phyloP scores from a whole-genome alignment of 92 coral and sea anemone genomes.

The Palythoa caribaeorum region DNA sequence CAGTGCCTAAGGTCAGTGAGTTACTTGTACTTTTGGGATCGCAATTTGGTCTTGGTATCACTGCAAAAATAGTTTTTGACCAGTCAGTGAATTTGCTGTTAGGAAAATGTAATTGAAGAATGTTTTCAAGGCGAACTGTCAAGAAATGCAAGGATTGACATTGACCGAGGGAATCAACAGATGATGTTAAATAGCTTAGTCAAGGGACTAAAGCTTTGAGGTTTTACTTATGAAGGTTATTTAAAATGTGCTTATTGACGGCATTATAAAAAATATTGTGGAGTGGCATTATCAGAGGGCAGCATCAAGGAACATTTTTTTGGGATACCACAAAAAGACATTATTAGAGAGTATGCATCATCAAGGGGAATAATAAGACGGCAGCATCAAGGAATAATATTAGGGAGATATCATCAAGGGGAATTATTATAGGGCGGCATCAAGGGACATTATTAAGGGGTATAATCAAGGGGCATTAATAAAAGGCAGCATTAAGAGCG shows the following conservation, averaged over 20 bases:
- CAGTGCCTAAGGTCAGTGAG: conserved; percentile 85
- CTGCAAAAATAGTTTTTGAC: no score
- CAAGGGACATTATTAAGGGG: not conserved
- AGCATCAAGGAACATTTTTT: no score
- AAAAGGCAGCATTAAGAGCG: not conserved
- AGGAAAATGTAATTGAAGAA: no score
- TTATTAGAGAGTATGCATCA: not conserved
- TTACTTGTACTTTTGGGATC: no score
- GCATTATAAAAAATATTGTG: not conserved
- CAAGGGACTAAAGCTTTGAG: not conserved
- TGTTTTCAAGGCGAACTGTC: no score
- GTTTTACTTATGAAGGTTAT: not conserved
- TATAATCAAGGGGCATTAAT: not conserved
- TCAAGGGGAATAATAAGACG: not conserved
- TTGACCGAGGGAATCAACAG: not conserved
- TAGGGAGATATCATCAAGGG: not conserved
- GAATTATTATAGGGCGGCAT: not conserved
- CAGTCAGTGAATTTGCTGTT: no score
- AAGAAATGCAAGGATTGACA: not conserved
- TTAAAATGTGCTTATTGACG: not conserved
- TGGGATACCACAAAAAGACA: no score
- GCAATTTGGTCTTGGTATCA: no score
- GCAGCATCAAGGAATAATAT: not conserved
- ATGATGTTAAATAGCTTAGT: not conserved
- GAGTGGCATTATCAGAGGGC: no score